Evolutionary conservation across 2,113 vertebrate species (phyloP), one percentile per base, ranked within the genome.

Genomic region (Pipra filicauda): DNA sequence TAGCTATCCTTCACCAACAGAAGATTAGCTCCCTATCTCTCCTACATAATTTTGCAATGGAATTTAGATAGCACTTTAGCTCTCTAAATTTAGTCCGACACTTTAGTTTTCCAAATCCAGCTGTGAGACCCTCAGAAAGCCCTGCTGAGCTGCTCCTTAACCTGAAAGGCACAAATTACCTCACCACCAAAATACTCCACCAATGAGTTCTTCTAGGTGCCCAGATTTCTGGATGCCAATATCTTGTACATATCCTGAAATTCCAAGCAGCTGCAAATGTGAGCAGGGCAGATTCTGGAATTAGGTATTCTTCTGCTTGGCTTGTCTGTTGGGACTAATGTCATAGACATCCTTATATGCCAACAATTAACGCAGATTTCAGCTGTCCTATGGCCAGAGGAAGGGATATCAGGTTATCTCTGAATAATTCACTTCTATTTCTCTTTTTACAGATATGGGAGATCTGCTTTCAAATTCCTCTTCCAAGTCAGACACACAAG

Each of bases 61-160:
- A 94, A 92, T 86, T 79, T 77, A 84, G 69, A 86, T 22, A 70
- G 76, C n/a, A 49, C 66, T 92, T 84, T 49, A 92, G 11, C n/a
- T 54, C 46, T 70, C 76, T 88, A 85, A 93, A 79, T 93, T 88
- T 93, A 92, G 71, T 35, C 30, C 48, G 35, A 35, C 49, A 39
- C 54, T 96, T 72, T 30, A 33, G 28, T 73, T 84, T 79, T 76
- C 46, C 54, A 92, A 95, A 73, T 91, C 76, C 67, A 95, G 65
- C 72, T 86, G 71, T 10, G 11, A 92, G 83, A 96, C 87, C 80
- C 61, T 86, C 80, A 77, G 69, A 91, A 95, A 86, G 46, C 76
- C 83, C 69, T 92, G 64, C 48, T 95, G 93, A 91, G 70, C 39
- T 92, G 33, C 66, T 86, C 44, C 51, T 84, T 89, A 92, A 70